Base-by-base conservation (phyloP, 2,888 invertebrate species). In the Pantelozetes paolii region DNA sequence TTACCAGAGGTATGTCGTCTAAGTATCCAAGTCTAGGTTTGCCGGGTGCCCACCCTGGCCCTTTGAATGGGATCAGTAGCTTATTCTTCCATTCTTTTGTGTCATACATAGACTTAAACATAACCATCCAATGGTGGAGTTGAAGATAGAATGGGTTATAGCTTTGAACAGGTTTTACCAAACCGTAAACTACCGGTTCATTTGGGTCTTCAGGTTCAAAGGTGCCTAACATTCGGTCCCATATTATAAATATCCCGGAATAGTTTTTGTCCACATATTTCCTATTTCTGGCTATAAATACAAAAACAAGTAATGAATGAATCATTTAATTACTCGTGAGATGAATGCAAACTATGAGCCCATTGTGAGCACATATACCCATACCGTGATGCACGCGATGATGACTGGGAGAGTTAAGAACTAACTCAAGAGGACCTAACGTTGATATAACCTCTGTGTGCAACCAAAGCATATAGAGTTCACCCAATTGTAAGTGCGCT, bases 251-350 rank as follows among this genome's bases (percentile, higher is more conserved):
- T 0, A 91, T 89, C 0, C 94, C 94, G 0, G 90, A 94, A 80
- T 93, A 95, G 84, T 95, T 95, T 81, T 91, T 94, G 81, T 95
- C 94, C 78, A 95, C 85, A 79, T 94, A 95, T 81, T 92, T 92
- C 75, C 91, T 87, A 83, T 94, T 94, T 82, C 92, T 88, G 42
- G 90, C 90, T 90, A 73, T 8, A 50, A 20, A 50, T 50, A 50
- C 48, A 36, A 36, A 5, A 36, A 36, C 15, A 11, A 2, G 15
- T 15, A 26, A 54, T 23, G 13, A 6, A n/a, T 28, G 8, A 30
- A 30, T n/a, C n/a, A n/a, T n/a, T n/a, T n/a, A n/a, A n/a, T n/a
- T n/a, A n/a, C n/a, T n/a, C n/a, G n/a, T n/a, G n/a, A n/a, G n/a
- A n/a, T n/a, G n/a, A n/a, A n/a, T n/a, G n/a, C n/a, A n/a, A n/a